phyloP scores from a whole-genome alignment of 2,888 invertebrate genomes.

The Chrysina gloriosa region DNA sequence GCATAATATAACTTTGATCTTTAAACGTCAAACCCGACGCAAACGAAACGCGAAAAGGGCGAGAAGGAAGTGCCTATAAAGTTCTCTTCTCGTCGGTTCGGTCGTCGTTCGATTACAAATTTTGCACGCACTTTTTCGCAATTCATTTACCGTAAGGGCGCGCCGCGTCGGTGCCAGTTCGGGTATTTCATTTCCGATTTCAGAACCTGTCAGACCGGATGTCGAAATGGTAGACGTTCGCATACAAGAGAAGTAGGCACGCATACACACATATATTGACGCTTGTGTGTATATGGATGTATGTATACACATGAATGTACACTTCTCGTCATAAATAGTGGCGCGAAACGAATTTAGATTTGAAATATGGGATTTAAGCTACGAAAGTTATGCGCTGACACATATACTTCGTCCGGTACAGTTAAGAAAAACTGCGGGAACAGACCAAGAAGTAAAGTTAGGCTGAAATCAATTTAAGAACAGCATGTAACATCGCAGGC shows the following conservation, averaged over 20 bases:
- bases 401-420: no score
- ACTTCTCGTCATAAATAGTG: no score
- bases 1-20: slow-evolving; percentile 6
- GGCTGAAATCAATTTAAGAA: no score
- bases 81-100: slow-evolving; percentile 20
- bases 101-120: slow-evolving; percentile 29
- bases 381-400: no score
- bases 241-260: background rate
- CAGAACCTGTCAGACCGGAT: slow-evolving; percentile 34
- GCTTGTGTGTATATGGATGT: background rate
- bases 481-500: no score
- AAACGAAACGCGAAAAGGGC: background rate
- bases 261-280: background rate
- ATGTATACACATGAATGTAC: no score
- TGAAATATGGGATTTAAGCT: no score
- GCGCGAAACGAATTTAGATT: no score
- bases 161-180: no score
- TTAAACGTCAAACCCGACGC: slow-evolving; percentile 3
- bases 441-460: no score
- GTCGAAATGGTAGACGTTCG: slow-evolving; percentile 14
- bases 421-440: no score
- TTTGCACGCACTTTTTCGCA: slow-evolving; percentile 34
- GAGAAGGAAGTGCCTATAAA: slow-evolving; percentile 8
- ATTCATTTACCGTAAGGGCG: slow-evolving; percentile 26
- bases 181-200: slow-evolving; percentile 35